These are phyloP conservation scores for Daubentonia madagascariensis DNA, from an alignment of 2,113 vertebrate genomes.

Conservation along the genomic window DNA sequence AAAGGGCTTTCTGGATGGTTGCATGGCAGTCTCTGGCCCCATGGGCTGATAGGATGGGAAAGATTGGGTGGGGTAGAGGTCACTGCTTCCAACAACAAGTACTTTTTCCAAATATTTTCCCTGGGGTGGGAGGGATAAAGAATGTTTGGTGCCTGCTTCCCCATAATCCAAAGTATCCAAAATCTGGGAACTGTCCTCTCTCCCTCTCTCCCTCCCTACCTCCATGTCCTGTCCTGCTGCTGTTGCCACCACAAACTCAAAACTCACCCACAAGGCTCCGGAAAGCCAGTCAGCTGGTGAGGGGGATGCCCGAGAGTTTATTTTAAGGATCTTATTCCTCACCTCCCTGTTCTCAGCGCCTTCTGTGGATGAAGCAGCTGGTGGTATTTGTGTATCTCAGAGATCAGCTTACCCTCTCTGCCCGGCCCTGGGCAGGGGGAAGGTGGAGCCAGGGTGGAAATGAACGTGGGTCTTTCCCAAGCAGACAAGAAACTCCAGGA, in stretches of 20 bases:
- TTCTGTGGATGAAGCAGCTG: conserved; percentile 57
- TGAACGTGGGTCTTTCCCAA: neutral
- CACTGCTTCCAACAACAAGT: neutral
- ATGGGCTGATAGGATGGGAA: neutral
- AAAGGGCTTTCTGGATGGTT: neutral
- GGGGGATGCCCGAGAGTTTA: conserved; percentile 60
- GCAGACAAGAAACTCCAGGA: neutral
- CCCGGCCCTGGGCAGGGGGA: neutral
- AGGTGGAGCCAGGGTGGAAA: neutral
- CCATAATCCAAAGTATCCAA: neutral
- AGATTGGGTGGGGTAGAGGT: neutral
- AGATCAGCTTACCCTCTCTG: conserved; percentile 34
- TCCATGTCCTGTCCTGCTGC: neutral
- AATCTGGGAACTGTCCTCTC: neutral
- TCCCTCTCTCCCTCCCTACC: no score
- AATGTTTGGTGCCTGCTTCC: neutral
- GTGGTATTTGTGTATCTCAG: conserved; percentile 41
- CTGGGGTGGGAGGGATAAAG: neutral
- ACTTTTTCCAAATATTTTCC: neutral
- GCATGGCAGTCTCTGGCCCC: neutral
- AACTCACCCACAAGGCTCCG: conserved; percentile 36
- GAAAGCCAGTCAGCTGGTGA: conserved; percentile 76
- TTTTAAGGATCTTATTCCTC: conserved; percentile 57
- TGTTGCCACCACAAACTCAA: neutral
- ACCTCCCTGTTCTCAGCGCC: neutral